Conservation (phyloP, 2,888 invertebrate species). For the Lottia gigantea region DNA sequence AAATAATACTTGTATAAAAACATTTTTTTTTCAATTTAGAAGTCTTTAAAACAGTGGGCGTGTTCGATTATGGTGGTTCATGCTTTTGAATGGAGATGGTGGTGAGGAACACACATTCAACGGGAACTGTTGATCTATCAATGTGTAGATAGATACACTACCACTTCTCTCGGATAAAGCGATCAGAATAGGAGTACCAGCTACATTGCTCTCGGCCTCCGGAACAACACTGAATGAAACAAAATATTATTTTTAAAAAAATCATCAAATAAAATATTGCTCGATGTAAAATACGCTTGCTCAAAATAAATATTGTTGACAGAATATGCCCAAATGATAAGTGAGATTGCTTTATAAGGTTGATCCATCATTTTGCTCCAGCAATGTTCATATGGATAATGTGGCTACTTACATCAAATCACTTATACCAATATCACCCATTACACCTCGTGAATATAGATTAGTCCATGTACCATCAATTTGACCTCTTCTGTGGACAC, state of each 20-base stretch:
- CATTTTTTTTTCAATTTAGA: not conserved
- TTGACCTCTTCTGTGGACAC: conserved; percentile 13
- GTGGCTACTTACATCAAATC: conserved; percentile 13
- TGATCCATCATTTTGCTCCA: not conserved
- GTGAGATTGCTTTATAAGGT: too few relatives aligned
- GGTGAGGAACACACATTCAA: not conserved
- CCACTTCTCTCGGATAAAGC: conserved; percentile 16
- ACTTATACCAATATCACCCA: conserved; percentile 15
- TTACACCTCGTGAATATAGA: conserved; percentile 8
- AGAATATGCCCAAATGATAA: too few relatives aligned
- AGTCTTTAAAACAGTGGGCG: not conserved
- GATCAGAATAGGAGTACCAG: conserved; percentile 12
- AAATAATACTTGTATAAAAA: too few relatives aligned
- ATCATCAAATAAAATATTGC: too few relatives aligned
- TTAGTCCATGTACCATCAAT: conserved; percentile 12
- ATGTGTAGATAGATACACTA: conserved; percentile 10
- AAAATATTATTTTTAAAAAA: too few relatives aligned
- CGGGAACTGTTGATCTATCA: conserved; percentile 14
- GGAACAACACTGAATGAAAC: not conserved
- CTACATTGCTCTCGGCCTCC: not conserved
- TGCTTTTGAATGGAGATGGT: not conserved
- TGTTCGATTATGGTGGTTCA: not conserved
- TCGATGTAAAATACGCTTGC: too few relatives aligned
- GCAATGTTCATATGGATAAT: not conserved
- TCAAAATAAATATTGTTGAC: too few relatives aligned